These are phyloP conservation scores for Pterocles gutturalis DNA, from an alignment of 2,113 vertebrate species.

Conservation along the genomic window DNA sequence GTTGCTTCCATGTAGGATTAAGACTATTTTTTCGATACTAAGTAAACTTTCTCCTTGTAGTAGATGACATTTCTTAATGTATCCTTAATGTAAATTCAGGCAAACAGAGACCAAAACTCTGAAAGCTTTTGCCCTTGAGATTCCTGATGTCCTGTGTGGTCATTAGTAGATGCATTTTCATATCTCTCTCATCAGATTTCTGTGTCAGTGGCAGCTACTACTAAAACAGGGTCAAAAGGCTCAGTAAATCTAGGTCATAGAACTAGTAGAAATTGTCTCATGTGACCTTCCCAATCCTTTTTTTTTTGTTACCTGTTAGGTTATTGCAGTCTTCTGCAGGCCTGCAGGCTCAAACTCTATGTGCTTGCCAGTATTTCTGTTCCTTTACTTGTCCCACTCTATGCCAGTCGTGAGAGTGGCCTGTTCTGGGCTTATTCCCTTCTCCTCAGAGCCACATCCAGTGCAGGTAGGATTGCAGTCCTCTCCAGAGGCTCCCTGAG, in stretches of 20 bases:
- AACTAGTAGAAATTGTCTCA: background rate
- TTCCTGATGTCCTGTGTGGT: background rate
- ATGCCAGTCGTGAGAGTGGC: background rate
- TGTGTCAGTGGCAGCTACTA: background rate
- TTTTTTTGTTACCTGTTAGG: background rate
- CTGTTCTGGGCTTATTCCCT: background rate
- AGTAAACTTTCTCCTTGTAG: background rate
- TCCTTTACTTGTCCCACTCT: background rate
- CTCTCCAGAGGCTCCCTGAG: background rate
- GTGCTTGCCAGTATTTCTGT: background rate
- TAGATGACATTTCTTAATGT: background rate
- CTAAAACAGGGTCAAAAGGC: background rate
- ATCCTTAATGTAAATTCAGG: background rate
- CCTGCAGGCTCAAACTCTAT: background rate
- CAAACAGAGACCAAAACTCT: background rate
- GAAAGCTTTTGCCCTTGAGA: background rate
- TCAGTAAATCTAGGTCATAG: background rate
- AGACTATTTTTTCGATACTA: background rate
- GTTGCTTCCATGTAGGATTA: background rate
- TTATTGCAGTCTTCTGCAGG: background rate
- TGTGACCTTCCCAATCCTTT: background rate
- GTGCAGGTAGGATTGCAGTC: background rate
- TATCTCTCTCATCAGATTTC: background rate
- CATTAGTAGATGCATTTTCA: background rate
- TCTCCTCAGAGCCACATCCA: background rate